Evolutionary conservation across 2,113 vertebrate genomes (phyloP).

Genomic region (Coturnix japonica): DNA sequence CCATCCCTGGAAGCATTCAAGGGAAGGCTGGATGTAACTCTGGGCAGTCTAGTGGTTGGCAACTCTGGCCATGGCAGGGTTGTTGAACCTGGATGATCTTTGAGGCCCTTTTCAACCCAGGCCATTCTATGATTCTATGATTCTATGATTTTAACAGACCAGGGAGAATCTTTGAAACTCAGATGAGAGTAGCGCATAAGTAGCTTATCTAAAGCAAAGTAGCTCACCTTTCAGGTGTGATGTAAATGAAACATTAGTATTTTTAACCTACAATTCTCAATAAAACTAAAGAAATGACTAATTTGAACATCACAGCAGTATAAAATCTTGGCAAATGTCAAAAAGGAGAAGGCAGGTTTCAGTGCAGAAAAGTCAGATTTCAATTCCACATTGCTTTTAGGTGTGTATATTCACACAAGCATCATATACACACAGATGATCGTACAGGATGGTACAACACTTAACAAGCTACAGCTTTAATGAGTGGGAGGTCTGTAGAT

Average conservation of each 20-base stretch:
- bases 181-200: background rate
- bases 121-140: too few species aligned
- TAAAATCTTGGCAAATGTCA: background rate
- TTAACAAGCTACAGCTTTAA: background rate
- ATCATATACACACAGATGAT: accelerated
- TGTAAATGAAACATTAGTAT: background rate
- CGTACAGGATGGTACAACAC: background rate
- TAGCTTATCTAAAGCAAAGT: background rate
- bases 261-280: background rate
- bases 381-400: background rate
- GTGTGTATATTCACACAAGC: background rate
- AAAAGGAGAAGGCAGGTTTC: background rate
- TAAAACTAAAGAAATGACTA: background rate
- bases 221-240: background rate
- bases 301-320: background rate
- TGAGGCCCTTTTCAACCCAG: too few species aligned
- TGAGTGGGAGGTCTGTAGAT: background rate
- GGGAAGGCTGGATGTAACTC: too few species aligned
- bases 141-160: background rate
- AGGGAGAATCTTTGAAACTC: background rate
- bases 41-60: too few species aligned
- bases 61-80: too few species aligned
- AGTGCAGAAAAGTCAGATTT: background rate
- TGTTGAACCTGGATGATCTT: too few species aligned
- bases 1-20: too few species aligned